Evolutionary conservation across 2,888 invertebrate species (phyloP), one percentile per base, ranked within the genome.

Genomic region (Agriopis marginaria): DNA sequence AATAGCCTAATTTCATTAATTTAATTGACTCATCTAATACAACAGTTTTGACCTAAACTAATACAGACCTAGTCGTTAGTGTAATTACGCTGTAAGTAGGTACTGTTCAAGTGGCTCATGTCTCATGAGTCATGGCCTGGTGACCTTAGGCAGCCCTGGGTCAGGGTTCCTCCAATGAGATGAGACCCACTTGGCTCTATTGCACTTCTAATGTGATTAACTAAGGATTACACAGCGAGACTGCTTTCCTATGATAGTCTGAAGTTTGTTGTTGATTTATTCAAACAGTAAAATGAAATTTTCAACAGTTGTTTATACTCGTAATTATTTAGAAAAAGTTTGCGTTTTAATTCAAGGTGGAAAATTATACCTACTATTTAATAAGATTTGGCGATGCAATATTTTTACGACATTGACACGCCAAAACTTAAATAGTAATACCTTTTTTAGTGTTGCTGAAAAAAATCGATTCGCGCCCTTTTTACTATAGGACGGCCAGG

Each of bases 161-260:
- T 74, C 74, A 77, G 65, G 77, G 77, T 65, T 69, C 69, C 54
- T 54, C 51, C 72, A 70, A 75, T 70, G 63, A 66, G 73, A 70
- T 54, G 63, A 62, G 68, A 49, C 60, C 71, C 71, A 77, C 70
- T 75, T 74, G 74, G 61, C 63, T 71, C 73, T 56, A 75, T 75
- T 72, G 73, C 72, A 62, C 49, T 60, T 49, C 23, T 74, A 76
- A 76, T 76, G 51, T 56, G 65, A 75, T 76, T 68, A 76, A 68
- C 68, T 70, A 66, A 59, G 58, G 12, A 62, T 62, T 44, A 53
- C 62, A 39, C 58, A 32, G 45, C 23, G 23, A 12, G 58, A 23
- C n/a, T 40, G 7, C 5, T 44, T 44, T 58, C 40, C 40, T 55
- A 9, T 44, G 6, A 47, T 45, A 58, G 45, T 58, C 47, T 45